These are phyloP conservation scores for Aselliscus stoliczkanus DNA, from an alignment of 2,797 vertebrate species.

Conservation along the genomic window DNA sequence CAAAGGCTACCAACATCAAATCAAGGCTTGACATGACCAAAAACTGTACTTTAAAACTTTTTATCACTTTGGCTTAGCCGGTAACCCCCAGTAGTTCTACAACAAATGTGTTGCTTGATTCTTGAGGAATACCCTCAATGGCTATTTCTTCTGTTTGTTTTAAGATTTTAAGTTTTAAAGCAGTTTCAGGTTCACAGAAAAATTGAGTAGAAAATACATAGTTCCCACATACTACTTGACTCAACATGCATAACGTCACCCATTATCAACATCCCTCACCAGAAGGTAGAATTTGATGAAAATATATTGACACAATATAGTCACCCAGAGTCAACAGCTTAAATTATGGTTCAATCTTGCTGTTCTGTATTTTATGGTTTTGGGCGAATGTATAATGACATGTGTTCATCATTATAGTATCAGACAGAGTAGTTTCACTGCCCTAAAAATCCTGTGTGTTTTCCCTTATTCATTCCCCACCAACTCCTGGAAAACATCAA, in stretches of 20 bases:
- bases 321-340: not conserved
- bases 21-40: not conserved
- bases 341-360: not conserved
- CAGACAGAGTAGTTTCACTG: not conserved
- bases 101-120: not conserved
- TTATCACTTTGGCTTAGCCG: not conserved
- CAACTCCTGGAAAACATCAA: not conserved
- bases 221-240: not conserved
- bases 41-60: not conserved
- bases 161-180: not conserved
- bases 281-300: not conserved
- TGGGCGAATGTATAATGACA: not conserved
- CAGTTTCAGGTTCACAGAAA: not conserved
- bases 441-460: not conserved
- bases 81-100: too few species aligned
- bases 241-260: not conserved
- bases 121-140: not conserved
- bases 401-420: not conserved
- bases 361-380: not conserved
- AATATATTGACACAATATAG: not conserved
- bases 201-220: not conserved
- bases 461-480: not conserved
- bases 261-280: not conserved
- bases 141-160: not conserved
- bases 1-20: not conserved